Evolutionary conservation across 1,140 invertebrate genomes (phyloP), one percentile per base, ranked within the genome.

Genomic region (Caenorhabditis tropicalis): DNA sequence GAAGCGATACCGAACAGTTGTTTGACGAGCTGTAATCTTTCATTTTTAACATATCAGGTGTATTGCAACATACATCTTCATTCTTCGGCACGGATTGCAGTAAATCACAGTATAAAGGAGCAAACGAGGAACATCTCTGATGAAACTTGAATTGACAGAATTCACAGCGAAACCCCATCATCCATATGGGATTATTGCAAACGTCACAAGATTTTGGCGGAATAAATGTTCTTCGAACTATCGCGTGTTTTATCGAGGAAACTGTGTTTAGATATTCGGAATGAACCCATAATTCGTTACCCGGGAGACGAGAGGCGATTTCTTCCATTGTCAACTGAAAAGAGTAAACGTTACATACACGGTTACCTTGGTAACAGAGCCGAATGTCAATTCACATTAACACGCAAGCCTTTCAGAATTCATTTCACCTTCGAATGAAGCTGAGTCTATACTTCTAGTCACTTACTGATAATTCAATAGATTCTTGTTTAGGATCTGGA

Each of bases 81-180:
- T 81, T 79, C 19, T 81, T 51, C 27, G 53, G 43, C 21, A 85
- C 82, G 9, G 80, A 43, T 39, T 58, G 65, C 36, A 87, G 46
- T n/a, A 87, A 79, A 27, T 87, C 86, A 31, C 87, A 87, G 27
- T 87, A 87, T 21, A 83, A 48, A 19, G 87, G 87, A 36, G 82
- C 87, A 16, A 46, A 43, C 2, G 70, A 82, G 9, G 83, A 87
- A 58, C 87, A 87, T 56, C 82, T 65, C 70, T 85, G 84, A 60
- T 87, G 87, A 39, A 87, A 87, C 36, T 87, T 87, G 79, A 87
- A 86, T 53, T 84, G 84, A 79, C 87, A 87, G 10, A 87, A 70
- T 56, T 87, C 87, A 56, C 87, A 87, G 43, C 87, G 82, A 74
- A 51, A 87, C 19, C 87, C 87, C 79, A 84, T 79, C 74, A 87